Evolutionary conservation across 2,797 vertebrate genomes (phyloP).

Genomic region (Gadopsis bispinosus): DNA sequence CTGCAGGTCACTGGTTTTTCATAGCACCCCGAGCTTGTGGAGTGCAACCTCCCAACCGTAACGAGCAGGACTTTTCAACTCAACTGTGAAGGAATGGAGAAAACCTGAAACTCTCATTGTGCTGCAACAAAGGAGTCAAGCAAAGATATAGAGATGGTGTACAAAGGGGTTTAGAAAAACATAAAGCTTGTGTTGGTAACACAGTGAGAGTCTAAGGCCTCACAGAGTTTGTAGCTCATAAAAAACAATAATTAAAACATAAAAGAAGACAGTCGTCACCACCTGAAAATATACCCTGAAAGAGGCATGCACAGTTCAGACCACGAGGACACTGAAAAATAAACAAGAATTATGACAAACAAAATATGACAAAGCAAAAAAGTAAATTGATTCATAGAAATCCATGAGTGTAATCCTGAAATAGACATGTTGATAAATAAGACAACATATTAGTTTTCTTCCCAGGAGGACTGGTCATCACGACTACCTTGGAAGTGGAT

Average conservation of each 20-base stretch:
- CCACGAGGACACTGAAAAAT: conserved; percentile 74
- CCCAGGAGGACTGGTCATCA: conserved; percentile 58
- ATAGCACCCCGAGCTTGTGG: conserved; percentile 43
- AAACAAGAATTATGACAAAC: conserved; percentile 76
- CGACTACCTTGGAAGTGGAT: conserved; percentile 69
- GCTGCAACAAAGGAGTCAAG: conserved; percentile 53
- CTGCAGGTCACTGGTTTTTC: conserved; percentile 61
- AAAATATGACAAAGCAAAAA: conserved; percentile 78
- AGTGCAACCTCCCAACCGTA: conserved; percentile 48
- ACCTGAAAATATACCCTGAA: conserved; percentile 76
- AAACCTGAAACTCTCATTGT: conserved; percentile 70
- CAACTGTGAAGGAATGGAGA: conserved; percentile 60
- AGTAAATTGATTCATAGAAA: conserved; percentile 70
- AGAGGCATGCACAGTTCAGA: conserved; percentile 77
- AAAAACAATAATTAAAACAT: conserved; percentile 41
- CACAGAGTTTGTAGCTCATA: conserved; percentile 41
- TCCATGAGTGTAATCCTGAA: conserved; percentile 78
- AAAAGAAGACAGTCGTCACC: conserved; percentile 55
- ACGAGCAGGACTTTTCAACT: conserved; percentile 51
- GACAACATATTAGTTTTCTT: conserved; percentile 65
- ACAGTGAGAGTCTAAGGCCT: conserved; percentile 69
- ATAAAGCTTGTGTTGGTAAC: conserved; percentile 40
- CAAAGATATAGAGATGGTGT: conserved; percentile 12
- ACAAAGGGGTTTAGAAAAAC: conserved; percentile 6
- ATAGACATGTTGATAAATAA: conserved; percentile 73